phyloP scores from a whole-genome alignment of 2,797 vertebrate species.

The Oceanodroma leucorhoa region DNA sequence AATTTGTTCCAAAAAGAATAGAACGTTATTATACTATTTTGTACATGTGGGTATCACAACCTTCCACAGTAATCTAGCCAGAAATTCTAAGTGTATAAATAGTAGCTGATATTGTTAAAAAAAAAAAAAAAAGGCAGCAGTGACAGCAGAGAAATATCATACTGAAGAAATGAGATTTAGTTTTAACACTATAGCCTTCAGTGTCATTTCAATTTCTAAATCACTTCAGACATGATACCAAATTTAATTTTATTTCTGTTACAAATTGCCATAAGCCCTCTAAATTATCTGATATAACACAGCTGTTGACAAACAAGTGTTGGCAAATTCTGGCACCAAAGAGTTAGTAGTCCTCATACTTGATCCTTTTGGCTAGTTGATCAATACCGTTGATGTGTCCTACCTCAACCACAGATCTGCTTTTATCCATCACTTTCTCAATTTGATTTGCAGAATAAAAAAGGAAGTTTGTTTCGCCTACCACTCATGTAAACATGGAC shows the following conservation, averaged over 20 bases:
- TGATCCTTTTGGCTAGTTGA: not conserved
- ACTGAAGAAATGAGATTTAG: slow-evolving; percentile 40
- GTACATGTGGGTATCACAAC: slow-evolving; percentile 73
- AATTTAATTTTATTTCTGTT: slow-evolving; percentile 35
- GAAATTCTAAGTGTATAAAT: slow-evolving; percentile 79
- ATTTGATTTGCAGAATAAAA: not conserved
- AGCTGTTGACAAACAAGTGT: not conserved
- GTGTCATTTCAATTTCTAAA: slow-evolving; percentile 52
- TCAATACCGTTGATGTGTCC: not conserved
- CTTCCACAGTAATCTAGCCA: slow-evolving; percentile 78
- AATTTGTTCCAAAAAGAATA: slow-evolving; percentile 83
- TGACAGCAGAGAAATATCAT: slow-evolving; percentile 52
- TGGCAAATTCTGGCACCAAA: not conserved
- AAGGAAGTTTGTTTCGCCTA: not conserved
- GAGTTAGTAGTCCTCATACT: not conserved
- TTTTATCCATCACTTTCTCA: not conserved
- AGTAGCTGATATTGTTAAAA: slow-evolving; percentile 65
- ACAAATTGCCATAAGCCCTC: not conserved
- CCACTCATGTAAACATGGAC: not conserved
- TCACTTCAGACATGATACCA: slow-evolving; percentile 33
- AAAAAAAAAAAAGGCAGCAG: not conserved
- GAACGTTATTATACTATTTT: slow-evolving; percentile 83
- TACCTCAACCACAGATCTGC: not conserved
- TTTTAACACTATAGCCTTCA: not conserved
- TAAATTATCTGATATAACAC: not conserved